These are phyloP conservation scores for Parambassis ranga DNA, from an alignment of 2,797 vertebrate genomes.

Conservation along the genomic window DNA sequence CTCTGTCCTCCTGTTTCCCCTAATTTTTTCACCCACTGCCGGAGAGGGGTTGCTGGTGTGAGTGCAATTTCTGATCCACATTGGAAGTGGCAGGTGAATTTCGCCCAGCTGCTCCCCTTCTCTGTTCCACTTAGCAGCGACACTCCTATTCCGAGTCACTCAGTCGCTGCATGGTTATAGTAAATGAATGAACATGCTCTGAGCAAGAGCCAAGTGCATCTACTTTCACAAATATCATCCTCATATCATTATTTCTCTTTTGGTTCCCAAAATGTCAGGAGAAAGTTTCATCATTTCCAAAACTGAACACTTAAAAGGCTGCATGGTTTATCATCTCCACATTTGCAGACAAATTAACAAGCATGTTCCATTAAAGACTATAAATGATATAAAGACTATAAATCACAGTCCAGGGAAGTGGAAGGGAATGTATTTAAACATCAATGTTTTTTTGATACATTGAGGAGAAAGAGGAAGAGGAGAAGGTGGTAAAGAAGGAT, in stretches of 20 bases:
- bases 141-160: constrained; percentile 56
- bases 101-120: constrained; percentile 74
- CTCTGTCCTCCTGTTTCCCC: constrained; percentile 48
- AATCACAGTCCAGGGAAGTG: no score
- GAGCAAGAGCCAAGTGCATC: constrained; percentile 59
- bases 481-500: constrained; percentile 17
- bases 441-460: constrained; percentile 25
- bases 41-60: constrained; percentile 55
- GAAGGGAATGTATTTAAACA: neutral
- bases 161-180: constrained; percentile 52
- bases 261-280: constrained; percentile 13
- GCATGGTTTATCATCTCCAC: neutral
- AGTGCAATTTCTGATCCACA: constrained; percentile 77
- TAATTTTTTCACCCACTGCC: constrained; percentile 27
- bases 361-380: constrained; percentile 12
- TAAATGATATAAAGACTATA: constrained; percentile 21
- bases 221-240: constrained; percentile 73
- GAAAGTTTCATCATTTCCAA: constrained; percentile 44
- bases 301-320: constrained; percentile 16
- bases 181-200: constrained; percentile 81
- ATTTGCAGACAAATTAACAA: constrained; percentile 30
- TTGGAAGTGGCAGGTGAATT: constrained; percentile 83
- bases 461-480: constrained; percentile 13
- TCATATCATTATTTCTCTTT: constrained; percentile 50
- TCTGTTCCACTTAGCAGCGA: constrained; percentile 74